Evolutionary conservation across 2,888 invertebrate species (phyloP), one percentile per base, ranked within the genome.

Genomic region (Tachina grossa): DNA sequence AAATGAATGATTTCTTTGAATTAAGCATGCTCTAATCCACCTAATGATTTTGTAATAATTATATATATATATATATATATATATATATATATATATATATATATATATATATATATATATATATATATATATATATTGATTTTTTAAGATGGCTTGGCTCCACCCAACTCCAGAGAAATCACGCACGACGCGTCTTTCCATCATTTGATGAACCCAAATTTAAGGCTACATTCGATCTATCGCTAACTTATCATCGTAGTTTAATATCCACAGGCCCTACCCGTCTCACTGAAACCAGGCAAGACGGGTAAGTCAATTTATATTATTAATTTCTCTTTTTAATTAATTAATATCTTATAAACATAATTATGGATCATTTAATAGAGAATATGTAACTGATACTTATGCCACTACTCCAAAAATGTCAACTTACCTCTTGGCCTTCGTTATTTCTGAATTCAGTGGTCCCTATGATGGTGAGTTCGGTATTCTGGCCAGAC

Each of bases 371-470:
- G 31, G 6, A 8, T 13, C 8, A 1, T 57, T 9, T 4, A 41
- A 19, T 4, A 89, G 89, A 0, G 76, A 88, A 2, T 90, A 90
- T 79, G 87, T 72, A 10, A 76, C 84, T 22, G 91, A 91, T 87
- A 87, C 88, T 14, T 93, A 88, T 43, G 93, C 39, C 1, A 87
- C 86, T 51, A 95, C 95, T 0, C 92, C 94, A 0, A 92, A 92
- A 11, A 97, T 97, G 97, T 96, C 97, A 0, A 94, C 96, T 0
- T 98, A 98, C 89, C 93, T 97, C 2, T 92, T 97, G 16, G 97
- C 97, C 0, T 97, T 97, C 90, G 93, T 96, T 2, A 95, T 98
- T 0, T 95, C 95, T 1, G 93, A 94, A 87, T 94, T 95, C 87
- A 89, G 85, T 10, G 88, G 93, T 87, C 16, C 88, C 88, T 75